phyloP scores from a whole-genome alignment of 2,797 vertebrate genomes.

The Orestias chungarensis region DNA sequence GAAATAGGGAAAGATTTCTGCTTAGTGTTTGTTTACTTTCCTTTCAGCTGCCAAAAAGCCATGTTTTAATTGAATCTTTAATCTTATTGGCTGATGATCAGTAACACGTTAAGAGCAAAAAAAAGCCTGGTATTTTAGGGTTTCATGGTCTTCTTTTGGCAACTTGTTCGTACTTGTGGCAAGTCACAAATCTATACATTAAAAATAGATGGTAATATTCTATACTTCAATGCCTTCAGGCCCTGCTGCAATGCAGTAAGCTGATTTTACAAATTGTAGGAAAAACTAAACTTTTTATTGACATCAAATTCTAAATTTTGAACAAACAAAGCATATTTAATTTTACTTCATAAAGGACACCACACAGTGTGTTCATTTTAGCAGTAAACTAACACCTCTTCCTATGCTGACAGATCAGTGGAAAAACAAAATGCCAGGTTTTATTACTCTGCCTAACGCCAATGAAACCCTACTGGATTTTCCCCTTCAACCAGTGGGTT shows the following conservation, averaged over 20 bases:
- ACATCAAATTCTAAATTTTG: not conserved
- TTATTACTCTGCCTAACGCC: not conserved
- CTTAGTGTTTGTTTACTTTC: no score
- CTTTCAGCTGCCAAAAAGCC: no score
- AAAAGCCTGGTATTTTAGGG: no score
- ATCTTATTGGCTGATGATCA: no score
- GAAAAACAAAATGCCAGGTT: not conserved
- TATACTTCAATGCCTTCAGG: not conserved
- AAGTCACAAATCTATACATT: no score
- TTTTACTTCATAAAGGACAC: not conserved
- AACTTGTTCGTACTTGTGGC: no score
- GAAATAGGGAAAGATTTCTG: no score
- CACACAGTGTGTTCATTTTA: not conserved
- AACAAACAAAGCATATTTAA: not conserved
- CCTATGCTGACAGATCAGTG: not conserved
- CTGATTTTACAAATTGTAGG: not conserved
- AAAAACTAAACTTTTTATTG: no score
- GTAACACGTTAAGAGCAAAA: no score
- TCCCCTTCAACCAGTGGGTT: not conserved
- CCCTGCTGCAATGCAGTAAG: no score
- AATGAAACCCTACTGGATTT: not conserved
- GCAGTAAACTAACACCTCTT: not conserved
- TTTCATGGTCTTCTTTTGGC: no score
- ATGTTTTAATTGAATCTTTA: no score
- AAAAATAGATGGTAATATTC: not conserved